Evolutionary conservation across 2,797 vertebrate genomes (phyloP), one percentile per base, ranked within the genome.

Genomic region (Sphenopsis melanotis): DNA sequence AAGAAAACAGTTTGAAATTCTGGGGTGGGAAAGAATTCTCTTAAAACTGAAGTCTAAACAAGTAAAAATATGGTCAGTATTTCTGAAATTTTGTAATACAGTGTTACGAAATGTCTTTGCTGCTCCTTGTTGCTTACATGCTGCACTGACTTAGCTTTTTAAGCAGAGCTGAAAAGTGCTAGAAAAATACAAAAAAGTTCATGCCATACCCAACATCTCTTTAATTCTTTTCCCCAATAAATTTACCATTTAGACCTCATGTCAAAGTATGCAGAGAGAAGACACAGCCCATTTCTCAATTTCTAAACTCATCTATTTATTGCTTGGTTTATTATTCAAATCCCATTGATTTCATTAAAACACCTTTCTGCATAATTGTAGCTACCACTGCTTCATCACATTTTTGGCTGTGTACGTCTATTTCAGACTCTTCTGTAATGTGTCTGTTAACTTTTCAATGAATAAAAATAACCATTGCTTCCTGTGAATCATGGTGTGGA

Each of bases 401-500:
- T 46, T 77, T 81, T 83, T 93, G 68, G 23, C 53, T 57, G 32
- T 52, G 41, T 37, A 63, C 13, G 0, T 88, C 1, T 39, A 50
- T 70, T 50, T 93, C 9, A 32, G 53, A n/a, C 69, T 87, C 19
- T 78, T 89, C 87, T 87, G 9, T 83, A 74, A 44, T 2, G 7
- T 74, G 39, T 85, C 71, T 87, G 37, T 78, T 94, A 91, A 91
- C 46, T 85, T 95, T 65, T 82, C 77, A 92, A 30, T 70, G 52
- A 93, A 70, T 77, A 80, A 93, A 97, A 94, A 90, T 85, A 91
- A 86, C 42, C 22, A 14, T 32, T 85, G 39, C 69, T 91, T 94
- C 91, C 94, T 94, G 52, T 97, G 95, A 95, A 64, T 96, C 92
- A 81, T 18, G 90, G n/a, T 83, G n/a, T 22, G 55, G 79, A 59